These are phyloP conservation scores for Rousettus madagascariensis DNA, from an alignment of 2,797 vertebrate species.

Conservation along the genomic window DNA sequence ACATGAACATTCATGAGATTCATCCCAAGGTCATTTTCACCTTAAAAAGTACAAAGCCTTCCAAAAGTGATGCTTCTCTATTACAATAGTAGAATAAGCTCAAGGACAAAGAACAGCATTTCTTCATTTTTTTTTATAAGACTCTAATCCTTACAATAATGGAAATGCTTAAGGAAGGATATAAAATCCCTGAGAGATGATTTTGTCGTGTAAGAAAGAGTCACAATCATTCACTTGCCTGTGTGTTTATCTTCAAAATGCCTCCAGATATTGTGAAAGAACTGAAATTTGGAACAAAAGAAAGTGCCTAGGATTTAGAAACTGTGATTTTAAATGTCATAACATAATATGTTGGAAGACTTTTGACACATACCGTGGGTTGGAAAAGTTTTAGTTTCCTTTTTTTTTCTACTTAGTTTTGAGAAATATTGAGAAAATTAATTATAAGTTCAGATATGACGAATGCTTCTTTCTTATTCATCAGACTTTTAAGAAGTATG, in stretches of 20 bases:
- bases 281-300: not conserved
- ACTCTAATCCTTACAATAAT: not conserved
- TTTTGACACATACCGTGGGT: not conserved
- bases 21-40: not conserved
- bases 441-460: not conserved
- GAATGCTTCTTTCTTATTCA: not conserved
- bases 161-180: conserved; percentile 14
- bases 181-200: conserved; percentile 5
- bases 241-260: conserved; percentile 4
- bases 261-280: not conserved
- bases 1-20: not conserved
- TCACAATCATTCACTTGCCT: not conserved
- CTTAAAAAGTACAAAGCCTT: conserved; percentile 8
- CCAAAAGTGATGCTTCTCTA: not conserved
- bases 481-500: not conserved
- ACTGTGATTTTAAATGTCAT: not conserved
- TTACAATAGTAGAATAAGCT: not conserved
- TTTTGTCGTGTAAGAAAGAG: not conserved
- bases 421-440: not conserved
- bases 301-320: not conserved
- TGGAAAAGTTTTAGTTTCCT: not conserved
- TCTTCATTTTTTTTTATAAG: not conserved
- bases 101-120: conserved; percentile 13
- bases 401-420: not conserved
- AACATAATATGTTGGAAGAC: not conserved